Evolutionary conservation across 2,113 vertebrate genomes (phyloP).

Genomic region (Strigops habroptila): DNA sequence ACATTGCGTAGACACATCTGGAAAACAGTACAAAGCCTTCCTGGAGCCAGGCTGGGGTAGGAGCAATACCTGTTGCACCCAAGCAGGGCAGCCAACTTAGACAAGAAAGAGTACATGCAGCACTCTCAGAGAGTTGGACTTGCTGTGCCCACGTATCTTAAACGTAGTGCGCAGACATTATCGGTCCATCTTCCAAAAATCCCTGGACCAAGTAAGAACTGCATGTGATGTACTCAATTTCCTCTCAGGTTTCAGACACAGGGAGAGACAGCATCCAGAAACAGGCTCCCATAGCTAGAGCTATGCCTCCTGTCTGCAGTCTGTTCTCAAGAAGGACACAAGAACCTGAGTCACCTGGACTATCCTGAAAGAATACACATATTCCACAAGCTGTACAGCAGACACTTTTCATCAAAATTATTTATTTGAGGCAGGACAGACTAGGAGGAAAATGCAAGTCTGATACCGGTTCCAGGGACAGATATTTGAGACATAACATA

Average conservation of each 20-base stretch:
- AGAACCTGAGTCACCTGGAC: not conserved
- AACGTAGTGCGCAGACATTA: not conserved
- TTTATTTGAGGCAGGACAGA: not conserved
- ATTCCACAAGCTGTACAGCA: not conserved
- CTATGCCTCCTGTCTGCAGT: not conserved
- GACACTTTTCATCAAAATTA: not conserved
- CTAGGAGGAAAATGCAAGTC: not conserved
- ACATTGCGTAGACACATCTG: not conserved
- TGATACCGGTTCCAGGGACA: not conserved
- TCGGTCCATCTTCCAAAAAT: not conserved
- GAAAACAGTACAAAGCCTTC: not conserved
- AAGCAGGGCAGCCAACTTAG: not conserved
- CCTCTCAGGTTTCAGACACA: not conserved
- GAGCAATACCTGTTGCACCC: not conserved
- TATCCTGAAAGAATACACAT: not conserved
- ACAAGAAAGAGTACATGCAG: not conserved
- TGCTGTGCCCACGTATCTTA: not conserved
- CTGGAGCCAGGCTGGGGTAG: not conserved
- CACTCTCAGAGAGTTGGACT: not conserved
- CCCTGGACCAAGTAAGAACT: not conserved
- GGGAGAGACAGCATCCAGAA: not conserved
- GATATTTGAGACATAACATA: not conserved
- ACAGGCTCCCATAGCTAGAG: not conserved
- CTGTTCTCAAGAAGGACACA: not conserved
- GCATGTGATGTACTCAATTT: accelerated